These are phyloP conservation scores for Phycodurus eques DNA, from an alignment of 2,113 vertebrate genomes.

Conservation along the genomic window DNA sequence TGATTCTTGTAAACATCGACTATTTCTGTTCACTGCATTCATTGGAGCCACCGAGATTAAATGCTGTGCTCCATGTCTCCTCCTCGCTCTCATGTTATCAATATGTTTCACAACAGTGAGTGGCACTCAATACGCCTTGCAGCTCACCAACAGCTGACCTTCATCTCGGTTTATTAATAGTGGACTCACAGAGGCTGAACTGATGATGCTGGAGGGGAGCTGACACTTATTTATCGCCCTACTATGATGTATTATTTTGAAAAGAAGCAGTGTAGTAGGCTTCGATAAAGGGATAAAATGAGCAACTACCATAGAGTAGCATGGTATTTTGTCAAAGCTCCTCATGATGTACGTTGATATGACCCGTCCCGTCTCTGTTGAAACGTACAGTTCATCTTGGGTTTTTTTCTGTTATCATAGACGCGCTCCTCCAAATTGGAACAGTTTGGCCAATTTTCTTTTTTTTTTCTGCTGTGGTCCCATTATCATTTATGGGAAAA, in stretches of 20 bases:
- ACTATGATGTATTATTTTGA: conserved; percentile 48
- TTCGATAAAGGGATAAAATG: conserved; percentile 15
- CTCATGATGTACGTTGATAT: background rate
- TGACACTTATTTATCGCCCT: conserved; percentile 51
- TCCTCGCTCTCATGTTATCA: conserved; percentile 25
- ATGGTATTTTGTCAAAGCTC: background rate
- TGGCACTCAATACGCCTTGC: conserved; percentile 11
- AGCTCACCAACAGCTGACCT: conserved; percentile 55
- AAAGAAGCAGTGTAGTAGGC: conserved; percentile 36
- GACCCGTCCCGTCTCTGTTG: background rate
- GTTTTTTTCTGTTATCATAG: background rate
- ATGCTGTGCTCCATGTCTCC: conserved; percentile 17
- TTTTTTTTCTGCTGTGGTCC: background rate
- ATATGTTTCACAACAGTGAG: conserved; percentile 28
- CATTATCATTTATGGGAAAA: background rate
- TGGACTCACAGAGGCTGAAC: conserved; percentile 58
- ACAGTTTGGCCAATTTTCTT: background rate
- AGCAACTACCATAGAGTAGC: background rate
- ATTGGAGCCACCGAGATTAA: conserved; percentile 48
- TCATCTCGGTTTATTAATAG: conserved; percentile 68
- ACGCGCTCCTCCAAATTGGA: too few species aligned
- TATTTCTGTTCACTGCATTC: conserved; percentile 44
- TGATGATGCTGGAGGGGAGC: conserved; percentile 34
- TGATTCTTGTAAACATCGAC: conserved; percentile 59
- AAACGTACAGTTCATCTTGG: background rate